phyloP scores from a whole-genome alignment of 2,113 vertebrate species.

The Rhipidura dahli region DNA sequence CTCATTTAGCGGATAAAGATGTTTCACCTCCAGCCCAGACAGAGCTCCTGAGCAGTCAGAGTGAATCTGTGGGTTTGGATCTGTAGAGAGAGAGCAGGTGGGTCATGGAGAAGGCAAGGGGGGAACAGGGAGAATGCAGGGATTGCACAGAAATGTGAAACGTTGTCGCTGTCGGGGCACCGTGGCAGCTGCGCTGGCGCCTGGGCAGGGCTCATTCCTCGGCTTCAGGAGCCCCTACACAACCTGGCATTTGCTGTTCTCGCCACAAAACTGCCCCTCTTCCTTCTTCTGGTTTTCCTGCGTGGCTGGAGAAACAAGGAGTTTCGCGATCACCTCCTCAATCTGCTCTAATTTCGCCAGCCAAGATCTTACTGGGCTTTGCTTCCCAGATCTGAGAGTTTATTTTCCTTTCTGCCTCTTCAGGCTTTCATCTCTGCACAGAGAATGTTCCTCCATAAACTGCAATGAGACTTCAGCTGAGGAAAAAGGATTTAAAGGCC shows the following conservation, averaged over 20 bases:
- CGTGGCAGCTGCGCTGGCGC: neutral
- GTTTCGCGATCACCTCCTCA: neutral
- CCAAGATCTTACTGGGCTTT: neutral
- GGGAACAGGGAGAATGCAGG: rapidly evolving
- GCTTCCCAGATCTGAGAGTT: neutral
- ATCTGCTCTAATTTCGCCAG: neutral
- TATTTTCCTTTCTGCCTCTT: neutral
- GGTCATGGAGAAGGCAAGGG: rapidly evolving
- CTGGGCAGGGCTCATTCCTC: neutral
- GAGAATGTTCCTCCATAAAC: neutral
- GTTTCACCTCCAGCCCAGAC: slow-evolving; percentile 18
- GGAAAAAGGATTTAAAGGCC: neutral
- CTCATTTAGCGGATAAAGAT: slow-evolving; percentile 36
- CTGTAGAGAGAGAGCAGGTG: neutral
- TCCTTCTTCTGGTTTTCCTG: neutral
- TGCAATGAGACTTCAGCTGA: neutral
- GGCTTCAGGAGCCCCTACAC: neutral
- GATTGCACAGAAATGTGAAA: neutral
- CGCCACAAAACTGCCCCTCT: neutral
- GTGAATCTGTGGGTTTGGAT: neutral
- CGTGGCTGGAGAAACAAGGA: neutral
- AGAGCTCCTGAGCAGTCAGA: neutral
- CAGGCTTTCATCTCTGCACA: neutral
- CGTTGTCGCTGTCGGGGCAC: neutral
- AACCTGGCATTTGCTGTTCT: neutral